A percentile compares a stretch with the other conserved stretches of the same genome.
Conservation (phyloP, 2,797 vertebrate species). For the Numenius phaeopus region DNA sequence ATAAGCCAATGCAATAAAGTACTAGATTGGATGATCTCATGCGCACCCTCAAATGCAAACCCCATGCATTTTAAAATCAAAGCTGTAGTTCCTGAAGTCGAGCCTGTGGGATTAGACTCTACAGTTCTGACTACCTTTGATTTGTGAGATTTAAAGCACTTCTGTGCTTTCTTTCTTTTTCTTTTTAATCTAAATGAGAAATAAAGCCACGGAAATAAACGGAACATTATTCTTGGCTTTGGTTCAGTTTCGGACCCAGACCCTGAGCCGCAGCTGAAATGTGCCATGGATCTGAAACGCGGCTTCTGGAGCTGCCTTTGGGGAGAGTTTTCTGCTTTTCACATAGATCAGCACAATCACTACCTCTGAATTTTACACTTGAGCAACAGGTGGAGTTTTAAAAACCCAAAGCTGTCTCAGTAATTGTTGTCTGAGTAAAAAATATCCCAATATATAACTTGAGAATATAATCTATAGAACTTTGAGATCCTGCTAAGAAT, state of each 20-base stretch:
- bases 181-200: slow-evolving; percentile 34
- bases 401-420: not conserved
- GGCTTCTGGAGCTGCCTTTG: not conserved
- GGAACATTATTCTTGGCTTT: slow-evolving; percentile 22
- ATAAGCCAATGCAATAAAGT: not conserved
- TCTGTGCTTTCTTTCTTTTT: not conserved
- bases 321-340: not conserved
- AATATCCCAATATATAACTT: not conserved
- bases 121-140: not conserved
- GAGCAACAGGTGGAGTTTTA: not conserved
- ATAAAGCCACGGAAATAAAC: slow-evolving; percentile 38
- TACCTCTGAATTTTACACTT: not conserved
- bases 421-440: not conserved
- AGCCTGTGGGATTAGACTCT: not conserved
- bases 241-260: not conserved
- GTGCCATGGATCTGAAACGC: not conserved
- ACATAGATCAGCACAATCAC: not conserved
- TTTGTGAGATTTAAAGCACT: slow-evolving; percentile 3
- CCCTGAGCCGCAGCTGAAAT: not conserved
- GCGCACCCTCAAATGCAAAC: not conserved
- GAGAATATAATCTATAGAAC: not conserved
- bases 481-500: not conserved
- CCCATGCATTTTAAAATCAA: not conserved
- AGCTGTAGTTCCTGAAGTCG: not conserved
- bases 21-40: not conserved